Evolutionary conservation across 2,797 vertebrate genomes (phyloP), one percentile per base, ranked within the genome.

Genomic region (Scarus forsteni): DNA sequence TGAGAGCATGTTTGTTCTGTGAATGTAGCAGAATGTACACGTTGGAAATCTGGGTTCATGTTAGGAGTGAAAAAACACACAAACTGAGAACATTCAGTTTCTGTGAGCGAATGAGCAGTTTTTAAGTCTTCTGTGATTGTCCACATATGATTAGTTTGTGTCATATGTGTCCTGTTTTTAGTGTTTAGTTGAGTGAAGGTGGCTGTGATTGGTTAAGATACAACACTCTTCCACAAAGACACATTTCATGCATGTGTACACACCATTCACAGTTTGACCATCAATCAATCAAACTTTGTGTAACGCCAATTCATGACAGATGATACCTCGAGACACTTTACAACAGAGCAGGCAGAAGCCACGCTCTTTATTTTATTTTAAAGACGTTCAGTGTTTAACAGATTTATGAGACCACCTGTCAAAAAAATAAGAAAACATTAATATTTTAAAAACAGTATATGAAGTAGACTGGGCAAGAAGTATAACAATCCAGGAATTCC

Each of bases 1-100:
- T 91, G 90, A 76, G 66, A 81, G 90, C 91, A 91, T 93, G 94
- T 86, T 81, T 92, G 75, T 84, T 73, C 83, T 87, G 90, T 90
- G 88, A 89, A 86, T 92, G 91, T 87, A 57, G 60, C 27, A 73
- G 81, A 81, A 89, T 89, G 83, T 75, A 78, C 88, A 90, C 82
- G 38, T 70, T 70, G 60, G 43, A 62, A 78, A 69, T 50, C 56
- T 77, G 64, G 39, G 75, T 68, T 80, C 52, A 67, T 66, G 40
- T 5, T 51, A 74, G 58, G 78, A 78, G 79, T 84, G 87, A 74
- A 54, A 55, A 84, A 42, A 75, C 87, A 89, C 88, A 74, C 83
- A 91, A 88, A 83, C 84, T 78, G 85, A 55, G 66, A 0, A n/a
- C 12, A 35, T 72, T 85, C 78, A 18, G 82, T 84, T 88, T 84